Conservation (phyloP, 2,888 invertebrate species). For the Agrochola circellaris region DNA sequence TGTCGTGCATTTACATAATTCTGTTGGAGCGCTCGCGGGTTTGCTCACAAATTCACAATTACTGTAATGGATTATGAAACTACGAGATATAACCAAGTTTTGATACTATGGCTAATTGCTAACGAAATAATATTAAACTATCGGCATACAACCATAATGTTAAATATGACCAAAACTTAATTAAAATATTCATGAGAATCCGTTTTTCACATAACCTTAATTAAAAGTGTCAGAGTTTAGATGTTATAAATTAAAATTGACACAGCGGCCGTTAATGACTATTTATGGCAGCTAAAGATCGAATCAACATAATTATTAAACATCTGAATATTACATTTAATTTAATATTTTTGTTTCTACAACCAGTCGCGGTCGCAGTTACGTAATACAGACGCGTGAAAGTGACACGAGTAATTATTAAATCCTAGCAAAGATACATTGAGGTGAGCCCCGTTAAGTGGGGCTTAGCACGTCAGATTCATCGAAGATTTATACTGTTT, state of each 20-base stretch:
- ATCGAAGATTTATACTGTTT: constrained; percentile 65
- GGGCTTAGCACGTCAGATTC: constrained; percentile 62
- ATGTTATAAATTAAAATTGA: constrained; percentile 8
- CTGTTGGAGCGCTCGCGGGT: constrained; percentile 44
- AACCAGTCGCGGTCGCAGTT: constrained; percentile 51
- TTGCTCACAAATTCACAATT: constrained; percentile 62
- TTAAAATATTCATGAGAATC: constrained; percentile 26
- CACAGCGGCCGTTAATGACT: background rate
- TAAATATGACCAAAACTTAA: background rate
- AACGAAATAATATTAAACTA: constrained; percentile 23
- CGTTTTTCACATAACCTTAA: background rate
- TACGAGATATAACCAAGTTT: constrained; percentile 49
- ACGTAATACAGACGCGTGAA: constrained; percentile 65
- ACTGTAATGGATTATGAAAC: constrained; percentile 64
- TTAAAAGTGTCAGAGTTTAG: constrained; percentile 4
- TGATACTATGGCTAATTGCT: constrained; percentile 13
- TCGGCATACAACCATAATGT: constrained; percentile 5
- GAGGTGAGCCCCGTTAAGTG: constrained; percentile 68
- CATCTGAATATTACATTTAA: background rate
- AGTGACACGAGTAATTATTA: constrained; percentile 72
- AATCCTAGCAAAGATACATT: constrained; percentile 72
- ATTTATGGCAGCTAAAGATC: background rate
- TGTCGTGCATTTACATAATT: constrained; percentile 52
- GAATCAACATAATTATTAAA: background rate
- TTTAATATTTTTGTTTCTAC: constrained; percentile 18